Evolutionary conservation across 2,113 vertebrate species (phyloP).

Genomic region (Lota lota): DNA sequence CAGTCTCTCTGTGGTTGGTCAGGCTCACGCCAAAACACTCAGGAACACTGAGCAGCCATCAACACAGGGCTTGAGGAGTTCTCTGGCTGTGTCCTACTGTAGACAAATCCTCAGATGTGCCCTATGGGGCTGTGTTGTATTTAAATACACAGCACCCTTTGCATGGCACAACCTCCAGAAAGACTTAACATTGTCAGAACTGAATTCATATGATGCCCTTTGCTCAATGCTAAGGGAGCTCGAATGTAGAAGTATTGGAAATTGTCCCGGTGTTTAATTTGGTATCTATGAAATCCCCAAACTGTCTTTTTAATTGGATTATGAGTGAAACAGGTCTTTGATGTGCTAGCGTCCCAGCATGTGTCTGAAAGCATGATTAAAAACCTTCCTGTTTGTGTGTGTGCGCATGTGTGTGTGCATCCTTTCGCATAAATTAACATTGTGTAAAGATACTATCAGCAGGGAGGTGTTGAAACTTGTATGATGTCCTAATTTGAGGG

Average conservation of each 20-base stretch:
- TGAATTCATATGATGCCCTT: too few relatives aligned
- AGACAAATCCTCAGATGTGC: conserved; percentile 14
- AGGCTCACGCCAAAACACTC: conserved; percentile 20
- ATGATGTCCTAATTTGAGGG: conserved; percentile 43
- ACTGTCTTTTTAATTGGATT: too few relatives aligned
- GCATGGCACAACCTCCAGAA: too few relatives aligned
- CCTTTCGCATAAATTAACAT: not conserved
- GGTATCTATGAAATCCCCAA: too few relatives aligned
- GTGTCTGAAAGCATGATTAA: not conserved
- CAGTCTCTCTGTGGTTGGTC: conserved; percentile 23
- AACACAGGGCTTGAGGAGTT: conserved; percentile 13
- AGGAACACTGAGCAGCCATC: conserved; percentile 38
- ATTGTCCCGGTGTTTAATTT: too few relatives aligned
- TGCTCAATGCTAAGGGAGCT: too few relatives aligned
- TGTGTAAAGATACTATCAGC: conserved; percentile 23
- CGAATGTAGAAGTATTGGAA: too few relatives aligned
- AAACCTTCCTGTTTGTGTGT: conserved; percentile 19
- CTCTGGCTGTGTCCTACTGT: not conserved
- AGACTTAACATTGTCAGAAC: too few relatives aligned
- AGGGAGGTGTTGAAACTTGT: conserved; percentile 56
- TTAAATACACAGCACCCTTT: too few relatives aligned
- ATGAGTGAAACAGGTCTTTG: not conserved
- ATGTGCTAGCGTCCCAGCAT: not conserved
- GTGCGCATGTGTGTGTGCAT: conserved; percentile 18
- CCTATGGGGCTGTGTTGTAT: too few relatives aligned